phyloP scores from a whole-genome alignment of 2,113 vertebrate species.

The Psilopsiagon aurifrons region DNA sequence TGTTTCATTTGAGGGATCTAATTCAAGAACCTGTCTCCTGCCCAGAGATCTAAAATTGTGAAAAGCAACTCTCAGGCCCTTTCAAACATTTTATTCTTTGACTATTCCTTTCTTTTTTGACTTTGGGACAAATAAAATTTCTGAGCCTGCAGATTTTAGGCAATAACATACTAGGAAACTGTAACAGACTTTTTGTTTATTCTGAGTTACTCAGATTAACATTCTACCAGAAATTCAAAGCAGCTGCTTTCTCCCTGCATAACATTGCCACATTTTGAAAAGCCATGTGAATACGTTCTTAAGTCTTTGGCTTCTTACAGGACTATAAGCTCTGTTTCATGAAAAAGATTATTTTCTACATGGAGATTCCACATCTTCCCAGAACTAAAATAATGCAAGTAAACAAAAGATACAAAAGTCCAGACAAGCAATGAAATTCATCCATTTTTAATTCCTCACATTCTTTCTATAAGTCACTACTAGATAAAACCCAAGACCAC shows the following conservation, averaged over 20 bases:
- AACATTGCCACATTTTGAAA: neutral
- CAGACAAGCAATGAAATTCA: conserved; percentile 34
- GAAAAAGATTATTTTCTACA: conserved; percentile 17
- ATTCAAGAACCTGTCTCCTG: neutral
- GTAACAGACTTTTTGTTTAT: neutral
- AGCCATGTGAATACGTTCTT: neutral
- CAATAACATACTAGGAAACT: neutral
- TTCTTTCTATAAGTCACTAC: conserved; percentile 31
- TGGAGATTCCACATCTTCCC: neutral
- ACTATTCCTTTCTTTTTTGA: neutral
- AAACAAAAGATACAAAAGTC: neutral
- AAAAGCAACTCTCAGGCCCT: neutral
- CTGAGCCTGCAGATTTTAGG: neutral
- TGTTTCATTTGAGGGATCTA: neutral
- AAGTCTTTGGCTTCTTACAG: neutral
- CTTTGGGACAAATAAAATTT: neutral
- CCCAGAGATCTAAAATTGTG: neutral
- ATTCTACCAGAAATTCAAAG: neutral
- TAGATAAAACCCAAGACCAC: neutral
- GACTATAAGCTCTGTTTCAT: neutral
- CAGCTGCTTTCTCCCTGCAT: neutral
- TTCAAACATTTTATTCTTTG: neutral
- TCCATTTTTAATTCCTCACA: conserved; percentile 16
- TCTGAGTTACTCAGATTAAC: neutral
- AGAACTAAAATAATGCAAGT: conserved; percentile 4